Percentiles rank a stretch among this genome's conserved stretches.
Conservation (phyloP, 2,888 invertebrate genomes). For the Notodonta dromedarius region DNA sequence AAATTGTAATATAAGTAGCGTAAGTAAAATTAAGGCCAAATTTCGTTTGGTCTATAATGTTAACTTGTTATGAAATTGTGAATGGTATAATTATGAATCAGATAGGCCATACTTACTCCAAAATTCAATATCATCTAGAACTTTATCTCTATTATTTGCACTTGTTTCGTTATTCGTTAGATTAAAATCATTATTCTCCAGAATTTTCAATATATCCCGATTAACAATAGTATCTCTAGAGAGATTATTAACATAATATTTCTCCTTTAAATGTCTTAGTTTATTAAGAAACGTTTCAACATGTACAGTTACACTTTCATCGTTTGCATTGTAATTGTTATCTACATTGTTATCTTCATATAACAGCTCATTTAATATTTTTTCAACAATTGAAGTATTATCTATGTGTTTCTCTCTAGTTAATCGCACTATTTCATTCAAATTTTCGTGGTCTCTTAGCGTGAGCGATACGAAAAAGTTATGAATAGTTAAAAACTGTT, state of each 20-base stretch:
- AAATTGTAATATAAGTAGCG: no score
- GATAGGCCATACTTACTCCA: conserved; percentile 57
- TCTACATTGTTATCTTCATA: conserved; percentile 41
- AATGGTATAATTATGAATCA: no score
- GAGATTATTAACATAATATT: conserved; percentile 33
- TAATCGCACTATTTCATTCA: conserved; percentile 50
- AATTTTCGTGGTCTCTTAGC: conserved; percentile 48
- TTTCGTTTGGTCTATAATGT: no score
- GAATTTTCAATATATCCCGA: conserved; percentile 34
- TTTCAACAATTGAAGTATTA: conserved; percentile 52
- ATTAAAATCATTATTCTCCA: conserved; percentile 20
- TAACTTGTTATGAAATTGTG: no score
- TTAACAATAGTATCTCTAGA: conserved; percentile 35
- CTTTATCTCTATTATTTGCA: conserved; percentile 21
- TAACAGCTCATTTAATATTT: conserved; percentile 54
- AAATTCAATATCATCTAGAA: conserved; percentile 49
- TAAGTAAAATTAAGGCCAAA: no score
- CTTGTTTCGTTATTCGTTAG: conserved; percentile 7
- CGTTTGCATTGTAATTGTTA: conserved; percentile 22
- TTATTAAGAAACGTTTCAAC: conserved; percentile 46
- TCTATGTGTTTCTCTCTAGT: conserved; percentile 45
- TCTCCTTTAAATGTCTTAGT: conserved; percentile 46
- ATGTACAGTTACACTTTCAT: conserved; percentile 38
- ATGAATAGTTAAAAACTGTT: conserved; percentile 53
- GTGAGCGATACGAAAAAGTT: conserved; percentile 56